Base-by-base conservation (phyloP, 1,140 invertebrate species). In the Neodiprion pinetum region DNA sequence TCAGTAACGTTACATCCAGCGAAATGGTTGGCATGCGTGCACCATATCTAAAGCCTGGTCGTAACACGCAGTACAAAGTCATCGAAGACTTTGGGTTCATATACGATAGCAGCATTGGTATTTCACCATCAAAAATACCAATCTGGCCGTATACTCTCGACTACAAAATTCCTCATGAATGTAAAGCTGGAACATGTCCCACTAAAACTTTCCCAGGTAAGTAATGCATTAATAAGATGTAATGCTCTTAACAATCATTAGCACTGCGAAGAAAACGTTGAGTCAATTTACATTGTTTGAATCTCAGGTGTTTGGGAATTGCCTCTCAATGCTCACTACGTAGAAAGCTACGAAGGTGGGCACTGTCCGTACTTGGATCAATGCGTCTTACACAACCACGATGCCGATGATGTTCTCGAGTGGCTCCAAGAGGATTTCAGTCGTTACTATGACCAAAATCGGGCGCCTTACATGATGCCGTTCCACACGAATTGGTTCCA, bases 401-500 rank as follows among this genome's bases (percentile, higher is more conserved):
- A 97, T 81, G 90, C 94, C 11, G 90, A 96, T 72, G 95, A 96
- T 83, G 95, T 98, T 14, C 92, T 96, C 49, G 94, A 96, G 80
- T 98, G 96, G 96, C 90, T 98, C 1, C 93, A 95, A 82, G 96
- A 97, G 89, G 97, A 98, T 84, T 98, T 98, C 85, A 92, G 92
- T 67, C 89, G 95, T 47, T 93, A 95, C 83, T 97, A 97, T 81
- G 93, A 95, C 50, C 94, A 96, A 82, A 97, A 97, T 84, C 90
- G 94, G 76, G 96, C 96, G 1, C 96, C 96, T 0, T 97, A 97
- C 83, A 96, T 96, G 94, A 96, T 97, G 94, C 93, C 96, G 7
- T 96, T 97, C 91, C 96, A 97, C 78, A 97, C 96, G 10, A 97
- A 97, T 87, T 98, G 96, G 96, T 97, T 98, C 90, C 95, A 96